These are phyloP conservation scores for Heterochromis multidens DNA, from an alignment of 2,113 vertebrate genomes.

Conservation along the genomic window DNA sequence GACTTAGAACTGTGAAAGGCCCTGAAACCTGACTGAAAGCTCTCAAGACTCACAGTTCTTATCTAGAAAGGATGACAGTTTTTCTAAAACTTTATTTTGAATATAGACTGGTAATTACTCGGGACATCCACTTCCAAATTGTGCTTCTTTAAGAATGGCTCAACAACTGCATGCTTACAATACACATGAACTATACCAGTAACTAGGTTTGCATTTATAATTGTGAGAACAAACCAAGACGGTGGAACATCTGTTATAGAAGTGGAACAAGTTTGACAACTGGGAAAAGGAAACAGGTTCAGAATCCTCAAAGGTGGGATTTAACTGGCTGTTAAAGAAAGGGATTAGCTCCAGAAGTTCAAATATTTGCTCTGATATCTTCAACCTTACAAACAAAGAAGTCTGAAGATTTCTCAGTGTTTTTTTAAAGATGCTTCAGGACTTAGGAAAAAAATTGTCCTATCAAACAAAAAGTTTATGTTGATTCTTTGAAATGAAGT, in stretches of 20 bases:
- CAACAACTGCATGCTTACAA: background rate
- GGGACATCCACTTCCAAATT: background rate
- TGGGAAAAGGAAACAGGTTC: fast-evolving
- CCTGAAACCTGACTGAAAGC: background rate
- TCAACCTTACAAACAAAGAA: background rate
- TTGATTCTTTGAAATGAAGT: no score
- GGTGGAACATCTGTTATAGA: background rate
- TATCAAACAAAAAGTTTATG: no score
- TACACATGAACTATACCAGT: no score
- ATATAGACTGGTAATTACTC: background rate
- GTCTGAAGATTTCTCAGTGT: fast-evolving
- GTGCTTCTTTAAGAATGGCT: background rate
- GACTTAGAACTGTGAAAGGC: background rate
- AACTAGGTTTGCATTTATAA: background rate
- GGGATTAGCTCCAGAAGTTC: fast-evolving
- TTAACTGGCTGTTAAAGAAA: background rate
- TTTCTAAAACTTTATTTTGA: background rate
- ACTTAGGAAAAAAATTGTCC: no score
- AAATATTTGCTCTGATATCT: background rate
- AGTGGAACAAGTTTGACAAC: background rate
- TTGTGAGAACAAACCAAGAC: background rate
- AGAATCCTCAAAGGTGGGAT: background rate
- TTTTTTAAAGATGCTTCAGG: no score
- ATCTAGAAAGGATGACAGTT: no score
- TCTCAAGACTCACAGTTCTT: background rate